phyloP scores from a whole-genome alignment of 2,113 vertebrate genomes.

The Callipepla californica region DNA sequence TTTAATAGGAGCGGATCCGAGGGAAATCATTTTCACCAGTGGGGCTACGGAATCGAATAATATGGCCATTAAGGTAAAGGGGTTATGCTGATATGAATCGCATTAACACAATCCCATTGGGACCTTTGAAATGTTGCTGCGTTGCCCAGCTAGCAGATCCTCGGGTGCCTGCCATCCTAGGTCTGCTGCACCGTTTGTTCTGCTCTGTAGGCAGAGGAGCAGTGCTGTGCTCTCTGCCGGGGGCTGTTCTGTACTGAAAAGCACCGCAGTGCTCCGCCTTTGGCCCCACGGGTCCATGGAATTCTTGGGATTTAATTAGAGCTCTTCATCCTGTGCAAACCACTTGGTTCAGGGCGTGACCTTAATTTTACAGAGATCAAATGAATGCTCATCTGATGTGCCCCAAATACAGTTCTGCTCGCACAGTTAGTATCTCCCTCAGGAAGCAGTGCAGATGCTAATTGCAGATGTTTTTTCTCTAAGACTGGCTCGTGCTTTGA shows the following conservation, averaged over 20 bases:
- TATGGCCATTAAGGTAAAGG: slow-evolving; percentile 93
- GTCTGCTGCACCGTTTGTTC: background rate
- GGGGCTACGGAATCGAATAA: slow-evolving; percentile 99
- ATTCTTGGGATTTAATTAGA: background rate
- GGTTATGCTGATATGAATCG: background rate
- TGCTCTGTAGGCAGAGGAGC: background rate
- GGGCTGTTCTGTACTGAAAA: too few relatives aligned
- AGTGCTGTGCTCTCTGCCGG: too few relatives aligned
- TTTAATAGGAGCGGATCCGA: slow-evolving; percentile 91
- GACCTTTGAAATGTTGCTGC: background rate
- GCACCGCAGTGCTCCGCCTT: background rate
- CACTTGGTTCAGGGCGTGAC: background rate
- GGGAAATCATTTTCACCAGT: slow-evolving; percentile 97
- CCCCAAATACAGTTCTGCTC: background rate
- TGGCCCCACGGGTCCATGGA: background rate
- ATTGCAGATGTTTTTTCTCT: background rate
- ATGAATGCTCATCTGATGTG: background rate
- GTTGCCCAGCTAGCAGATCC: background rate
- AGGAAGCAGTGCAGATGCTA: background rate
- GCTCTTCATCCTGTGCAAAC: background rate
- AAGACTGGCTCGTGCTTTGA: background rate
- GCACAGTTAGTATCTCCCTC: background rate
- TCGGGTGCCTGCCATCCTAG: background rate
- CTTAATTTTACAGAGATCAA: background rate
- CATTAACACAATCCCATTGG: background rate